A percentile compares a stretch with the other conserved stretches of the same genome.
These are phyloP conservation scores for Poecilobothrus nobilitatus DNA, from an alignment of 2,888 invertebrate species.

Conservation along the genomic window DNA sequence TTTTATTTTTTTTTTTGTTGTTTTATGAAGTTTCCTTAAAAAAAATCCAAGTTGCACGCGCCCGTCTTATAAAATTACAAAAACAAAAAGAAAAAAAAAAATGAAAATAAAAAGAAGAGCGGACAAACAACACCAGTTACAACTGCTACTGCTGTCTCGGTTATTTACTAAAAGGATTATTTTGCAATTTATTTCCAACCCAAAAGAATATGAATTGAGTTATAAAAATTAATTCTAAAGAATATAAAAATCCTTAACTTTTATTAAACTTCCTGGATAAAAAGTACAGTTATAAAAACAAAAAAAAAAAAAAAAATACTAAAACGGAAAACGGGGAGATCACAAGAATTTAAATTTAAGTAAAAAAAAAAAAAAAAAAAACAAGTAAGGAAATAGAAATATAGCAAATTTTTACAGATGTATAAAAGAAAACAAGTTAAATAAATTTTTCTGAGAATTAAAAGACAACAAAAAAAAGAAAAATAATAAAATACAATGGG, in stretches of 20 bases:
- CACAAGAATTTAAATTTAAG: neutral
- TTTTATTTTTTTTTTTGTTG: no score
- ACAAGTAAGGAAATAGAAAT: neutral
- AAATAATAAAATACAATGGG: no score
- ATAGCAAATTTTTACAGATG: neutral
- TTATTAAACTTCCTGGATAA: conserved; percentile 5
- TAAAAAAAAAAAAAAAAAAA: neutral
- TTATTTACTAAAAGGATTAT: conserved; percentile 6
- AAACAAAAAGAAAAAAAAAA: neutral
- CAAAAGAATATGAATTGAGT: neutral
- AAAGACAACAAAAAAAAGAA: no score
- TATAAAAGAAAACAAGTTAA: neutral
- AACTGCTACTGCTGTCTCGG: neutral
- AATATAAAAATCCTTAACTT: conserved; percentile 6
- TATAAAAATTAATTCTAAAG: conserved; percentile 4
- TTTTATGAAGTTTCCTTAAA: no score
- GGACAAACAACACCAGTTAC: neutral
- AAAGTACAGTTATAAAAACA: neutral
- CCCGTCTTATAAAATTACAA: neutral
- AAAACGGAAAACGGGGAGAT: neutral
- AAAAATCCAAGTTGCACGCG: neutral
- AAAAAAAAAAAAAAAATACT: neutral
- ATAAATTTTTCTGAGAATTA: no score
- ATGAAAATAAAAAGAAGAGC: neutral
- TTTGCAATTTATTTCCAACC: neutral